Conservation (phyloP, 2,888 invertebrate genomes). For the Drosophila neotestacea region DNA sequence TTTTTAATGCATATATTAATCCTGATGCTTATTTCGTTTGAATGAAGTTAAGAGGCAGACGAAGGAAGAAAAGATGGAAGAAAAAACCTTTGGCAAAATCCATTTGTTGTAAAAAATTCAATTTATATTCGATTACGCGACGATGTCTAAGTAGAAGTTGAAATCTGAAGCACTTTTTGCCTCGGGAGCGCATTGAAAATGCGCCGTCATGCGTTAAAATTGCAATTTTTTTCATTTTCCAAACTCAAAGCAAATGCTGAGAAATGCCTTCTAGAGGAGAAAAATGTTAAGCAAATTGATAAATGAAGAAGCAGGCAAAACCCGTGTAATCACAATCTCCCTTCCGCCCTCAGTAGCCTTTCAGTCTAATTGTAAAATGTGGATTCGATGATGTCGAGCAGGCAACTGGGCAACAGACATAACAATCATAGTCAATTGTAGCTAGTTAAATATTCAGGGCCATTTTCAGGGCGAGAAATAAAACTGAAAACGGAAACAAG, state of each 20-base stretch:
- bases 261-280: conserved; percentile 13
- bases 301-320: conserved; percentile 56
- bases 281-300: conserved; percentile 69
- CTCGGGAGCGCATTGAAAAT: conserved; percentile 69
- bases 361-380: conserved; percentile 62
- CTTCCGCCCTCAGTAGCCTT: not conserved
- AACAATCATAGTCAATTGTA: conserved; percentile 78
- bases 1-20: conserved; percentile 78
- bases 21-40: conserved; percentile 70
- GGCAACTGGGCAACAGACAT: conserved; percentile 51
- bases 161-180: conserved; percentile 52
- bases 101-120: conserved; percentile 76
- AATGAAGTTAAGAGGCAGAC: conserved; percentile 53
- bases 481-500: conserved; percentile 60
- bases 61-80: conserved; percentile 14
- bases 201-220: conserved; percentile 79
- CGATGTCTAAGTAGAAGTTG: conserved; percentile 71
- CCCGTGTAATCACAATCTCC: conserved; percentile 14
- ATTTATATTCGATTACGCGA: conserved; percentile 78
- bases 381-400: conserved; percentile 15
- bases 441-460: conserved; percentile 77
- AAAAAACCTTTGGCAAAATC: conserved; percentile 67
- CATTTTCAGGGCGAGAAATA: conserved; percentile 68
- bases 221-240: conserved; percentile 64
- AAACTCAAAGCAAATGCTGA: conserved; percentile 34